Evolutionary conservation across 2,113 vertebrate species (phyloP).

Genomic region (Xenotilapia longispinis): DNA sequence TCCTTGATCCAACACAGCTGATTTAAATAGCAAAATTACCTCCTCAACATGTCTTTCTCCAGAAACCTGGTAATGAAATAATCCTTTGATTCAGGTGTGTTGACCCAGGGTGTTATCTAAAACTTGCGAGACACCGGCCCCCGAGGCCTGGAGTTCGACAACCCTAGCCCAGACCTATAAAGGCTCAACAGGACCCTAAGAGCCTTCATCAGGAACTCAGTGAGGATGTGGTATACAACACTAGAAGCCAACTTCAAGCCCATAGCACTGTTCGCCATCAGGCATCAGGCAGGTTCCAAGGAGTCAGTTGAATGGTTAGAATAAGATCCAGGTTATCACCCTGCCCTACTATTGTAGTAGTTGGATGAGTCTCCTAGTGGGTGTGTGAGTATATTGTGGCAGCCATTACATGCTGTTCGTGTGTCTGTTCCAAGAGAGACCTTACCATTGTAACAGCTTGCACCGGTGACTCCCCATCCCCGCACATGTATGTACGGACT

Average conservation of each 20-base stretch:
- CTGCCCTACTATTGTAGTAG: neutral
- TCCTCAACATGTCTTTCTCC: neutral
- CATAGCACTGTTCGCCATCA: neutral
- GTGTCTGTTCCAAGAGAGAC: neutral
- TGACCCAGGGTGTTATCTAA: neutral
- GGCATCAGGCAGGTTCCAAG: neutral
- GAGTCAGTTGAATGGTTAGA: neutral
- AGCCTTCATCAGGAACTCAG: neutral
- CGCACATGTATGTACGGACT: neutral
- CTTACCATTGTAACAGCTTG: neutral
- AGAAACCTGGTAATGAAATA: neutral
- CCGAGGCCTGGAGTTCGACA: neutral
- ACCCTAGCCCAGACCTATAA: neutral
- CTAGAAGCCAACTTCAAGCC: neutral
- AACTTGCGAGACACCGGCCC: neutral
- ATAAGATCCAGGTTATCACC: neutral
- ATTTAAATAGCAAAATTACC: neutral
- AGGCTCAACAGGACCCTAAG: neutral
- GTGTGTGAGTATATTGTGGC: neutral
- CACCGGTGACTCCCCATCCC: neutral
- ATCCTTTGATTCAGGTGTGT: neutral
- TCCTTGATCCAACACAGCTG: neutral
- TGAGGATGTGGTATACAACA: neutral
- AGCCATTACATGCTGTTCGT: neutral
- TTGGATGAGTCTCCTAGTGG: neutral